Evolutionary conservation across 2,797 vertebrate species (phyloP).

Genomic region (Sebastiscus albofasciatus): DNA sequence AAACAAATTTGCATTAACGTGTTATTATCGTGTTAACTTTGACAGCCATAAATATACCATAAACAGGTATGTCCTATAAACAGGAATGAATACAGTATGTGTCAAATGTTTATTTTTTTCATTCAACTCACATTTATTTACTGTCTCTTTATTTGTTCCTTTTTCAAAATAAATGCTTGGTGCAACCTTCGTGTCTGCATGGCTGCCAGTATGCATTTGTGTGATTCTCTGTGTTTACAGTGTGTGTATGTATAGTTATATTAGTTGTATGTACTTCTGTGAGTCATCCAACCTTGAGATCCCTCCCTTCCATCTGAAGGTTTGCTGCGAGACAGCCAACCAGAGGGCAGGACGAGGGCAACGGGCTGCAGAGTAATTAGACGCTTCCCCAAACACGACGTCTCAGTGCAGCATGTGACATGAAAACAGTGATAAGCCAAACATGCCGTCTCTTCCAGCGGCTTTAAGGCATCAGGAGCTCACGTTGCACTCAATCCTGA

Average conservation of each 20-base stretch:
- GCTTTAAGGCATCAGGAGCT: constrained; percentile 20
- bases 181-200: not conserved
- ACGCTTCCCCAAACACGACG: constrained; percentile 42
- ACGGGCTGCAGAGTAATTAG: constrained; percentile 40
- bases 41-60: not conserved
- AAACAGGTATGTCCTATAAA: not conserved
- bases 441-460: constrained; percentile 23
- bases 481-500: constrained; percentile 23
- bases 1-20: too few species aligned
- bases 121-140: not conserved
- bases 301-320: constrained; percentile 39
- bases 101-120: not conserved
- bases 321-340: constrained; percentile 62
- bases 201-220: not conserved
- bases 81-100: not conserved
- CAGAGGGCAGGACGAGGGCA: constrained; percentile 46
- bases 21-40: too few species aligned
- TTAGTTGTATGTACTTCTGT: constrained; percentile 19
- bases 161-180: not conserved
- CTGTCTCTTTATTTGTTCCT: not conserved
- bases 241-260: not conserved
- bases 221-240: constrained; percentile 19
- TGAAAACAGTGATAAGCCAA: constrained; percentile 60
- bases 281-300: constrained; percentile 64
- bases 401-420: constrained; percentile 52